These are phyloP conservation scores for Lithodes maja DNA, from an alignment of 2,888 invertebrate genomes.

Conservation along the genomic window DNA sequence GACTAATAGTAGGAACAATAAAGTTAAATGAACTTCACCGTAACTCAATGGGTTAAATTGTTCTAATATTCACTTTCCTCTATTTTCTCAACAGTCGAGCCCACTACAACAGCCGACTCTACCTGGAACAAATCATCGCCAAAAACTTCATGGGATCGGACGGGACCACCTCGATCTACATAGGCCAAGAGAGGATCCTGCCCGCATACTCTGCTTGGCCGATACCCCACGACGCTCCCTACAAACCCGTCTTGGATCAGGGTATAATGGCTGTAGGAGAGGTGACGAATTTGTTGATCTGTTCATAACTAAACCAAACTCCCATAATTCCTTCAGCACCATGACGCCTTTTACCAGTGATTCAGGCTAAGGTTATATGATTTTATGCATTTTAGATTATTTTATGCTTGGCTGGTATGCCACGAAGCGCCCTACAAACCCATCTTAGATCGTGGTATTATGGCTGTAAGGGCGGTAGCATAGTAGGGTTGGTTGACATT, in stretches of 20 bases:
- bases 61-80: no score
- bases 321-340: no score
- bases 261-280: slow-evolving; percentile 22
- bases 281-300: not conserved
- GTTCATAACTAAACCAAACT: no score
- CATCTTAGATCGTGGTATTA: slow-evolving; percentile 29
- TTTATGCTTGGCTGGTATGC: slow-evolving; percentile 44
- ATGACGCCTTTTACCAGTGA: no score
- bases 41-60: no score
- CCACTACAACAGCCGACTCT: no score
- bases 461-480: slow-evolving; percentile 37
- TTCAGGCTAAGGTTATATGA: no score
- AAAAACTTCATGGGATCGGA: not conserved
- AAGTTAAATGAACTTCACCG: no score
- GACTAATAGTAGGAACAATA: no score
- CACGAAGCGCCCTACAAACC: slow-evolving; percentile 60
- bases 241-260: not conserved
- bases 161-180: slow-evolving; percentile 12
- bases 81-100: no score
- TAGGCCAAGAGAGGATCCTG: slow-evolving; percentile 7
- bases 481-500: no score
- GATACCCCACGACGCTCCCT: slow-evolving; percentile 26
- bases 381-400: no score
- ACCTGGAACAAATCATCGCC: not conserved
- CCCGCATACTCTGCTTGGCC: slow-evolving; percentile 33